Evolutionary conservation across 1,140 invertebrate species (phyloP), one percentile per base, ranked within the genome.

Genomic region (Dermatophagoides farinae): DNA sequence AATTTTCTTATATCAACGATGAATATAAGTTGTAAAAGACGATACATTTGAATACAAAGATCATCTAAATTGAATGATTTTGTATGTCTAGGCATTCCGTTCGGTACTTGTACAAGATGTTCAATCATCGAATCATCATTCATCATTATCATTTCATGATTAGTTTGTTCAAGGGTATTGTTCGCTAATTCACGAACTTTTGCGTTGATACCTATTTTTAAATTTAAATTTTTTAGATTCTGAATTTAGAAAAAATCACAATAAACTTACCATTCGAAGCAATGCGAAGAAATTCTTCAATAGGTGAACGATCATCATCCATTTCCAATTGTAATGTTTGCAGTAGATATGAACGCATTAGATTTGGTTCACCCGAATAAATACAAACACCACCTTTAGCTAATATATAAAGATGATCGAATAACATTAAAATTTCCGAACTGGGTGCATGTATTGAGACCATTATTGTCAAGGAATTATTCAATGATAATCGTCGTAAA

Each of bases 331-430:
- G 11, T 14, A 47, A 5, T 23, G n/a, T 12, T 43, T 41, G 11
- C 16, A 2, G 43, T 14, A 60, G 22, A 20, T 49, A 37, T 14
- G 9, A 14, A 2, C 37, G 18, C 18, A 60, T 8, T 16, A 61
- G 62, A 49, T 25, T 25, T 12, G 61, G 61, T 9, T 12, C 2
- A 23, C 61, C 61, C 25, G 38, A 41, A 25, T 62, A 62, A 11
- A 62, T 37, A 41, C 61, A 62, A 1, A 47, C 14, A 22, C 61
- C 61, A 20, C 61, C 61, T 38, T 59, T 55, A 12, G 61, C 61
- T 31, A 62, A 18, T 10, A 62, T 59, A 37, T 62, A 62, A 14
- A 62, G 20, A 11, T 59, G 18, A 37, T 62, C 39, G 43, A 62
- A 62, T 37, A 58, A 25, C 11, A 23, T 31, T 14, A 62, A 8